Evolutionary conservation across 2,888 invertebrate species (phyloP).

Genomic region (Caprella mutica): DNA sequence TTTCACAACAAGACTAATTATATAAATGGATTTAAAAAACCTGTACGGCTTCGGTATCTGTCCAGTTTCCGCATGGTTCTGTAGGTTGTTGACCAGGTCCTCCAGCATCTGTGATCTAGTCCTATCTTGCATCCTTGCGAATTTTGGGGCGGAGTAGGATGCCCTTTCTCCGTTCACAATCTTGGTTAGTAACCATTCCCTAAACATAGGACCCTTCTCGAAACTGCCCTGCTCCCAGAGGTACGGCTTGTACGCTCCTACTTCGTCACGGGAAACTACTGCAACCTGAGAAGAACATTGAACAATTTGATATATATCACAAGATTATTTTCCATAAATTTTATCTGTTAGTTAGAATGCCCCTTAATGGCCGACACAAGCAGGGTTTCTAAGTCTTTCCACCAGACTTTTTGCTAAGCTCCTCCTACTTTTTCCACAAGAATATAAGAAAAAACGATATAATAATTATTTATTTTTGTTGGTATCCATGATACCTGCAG

Average conservation of each 20-base stretch:
- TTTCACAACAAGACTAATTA: no score
- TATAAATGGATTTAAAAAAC: no score
- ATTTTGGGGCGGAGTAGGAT: constrained; percentile 87
- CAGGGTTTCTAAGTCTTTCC: no score
- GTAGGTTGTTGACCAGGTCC: constrained; percentile 82
- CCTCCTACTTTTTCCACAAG: no score
- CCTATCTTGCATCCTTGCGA: constrained; percentile 86
- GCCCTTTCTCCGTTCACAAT: constrained; percentile 88
- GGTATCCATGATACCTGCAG: constrained; percentile 64
- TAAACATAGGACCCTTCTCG: constrained; percentile 87
- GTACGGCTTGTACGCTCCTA: constrained; percentile 89
- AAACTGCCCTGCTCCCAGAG: constrained; percentile 90
- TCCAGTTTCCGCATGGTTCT: constrained; percentile 87
- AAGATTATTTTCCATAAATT: background rate
- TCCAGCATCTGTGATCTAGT: constrained; percentile 88
- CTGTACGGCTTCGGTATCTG: constrained; percentile 91
- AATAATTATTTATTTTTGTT: background rate
- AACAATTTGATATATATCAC: background rate
- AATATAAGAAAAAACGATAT: background rate
- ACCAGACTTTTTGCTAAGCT: no score
- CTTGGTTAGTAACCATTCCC: constrained; percentile 86
- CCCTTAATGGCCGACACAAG: no score
- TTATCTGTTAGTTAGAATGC: no score
- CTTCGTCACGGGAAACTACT: constrained; percentile 85
- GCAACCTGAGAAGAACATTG: constrained; percentile 51